Conservation (phyloP, 2,113 vertebrate species). For the Nothocercus julius region DNA sequence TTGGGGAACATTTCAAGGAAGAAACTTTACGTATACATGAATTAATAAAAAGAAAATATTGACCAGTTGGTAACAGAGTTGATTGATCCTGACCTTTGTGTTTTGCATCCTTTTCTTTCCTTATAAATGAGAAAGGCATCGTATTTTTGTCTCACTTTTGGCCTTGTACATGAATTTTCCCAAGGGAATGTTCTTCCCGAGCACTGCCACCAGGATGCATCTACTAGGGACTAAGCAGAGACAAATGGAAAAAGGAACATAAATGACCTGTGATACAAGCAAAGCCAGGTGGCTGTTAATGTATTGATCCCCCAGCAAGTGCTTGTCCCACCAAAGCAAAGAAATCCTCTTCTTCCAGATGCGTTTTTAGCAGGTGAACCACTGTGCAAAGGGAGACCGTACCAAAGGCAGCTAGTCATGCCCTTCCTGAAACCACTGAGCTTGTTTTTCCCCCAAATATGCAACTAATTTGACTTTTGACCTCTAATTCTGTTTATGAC, state of each 20-base stretch:
- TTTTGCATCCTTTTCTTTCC: background rate
- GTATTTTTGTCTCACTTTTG: background rate
- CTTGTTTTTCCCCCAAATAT: background rate
- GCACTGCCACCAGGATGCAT: fast-evolving
- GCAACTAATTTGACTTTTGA: background rate
- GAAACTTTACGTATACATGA: background rate
- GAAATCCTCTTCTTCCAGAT: background rate
- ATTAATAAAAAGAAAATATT: background rate
- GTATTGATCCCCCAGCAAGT: background rate
- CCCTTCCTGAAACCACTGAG: background rate
- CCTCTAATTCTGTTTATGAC: background rate
- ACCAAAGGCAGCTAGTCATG: background rate
- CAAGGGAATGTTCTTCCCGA: background rate
- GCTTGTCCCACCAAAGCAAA: background rate
- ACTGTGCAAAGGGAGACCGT: background rate
- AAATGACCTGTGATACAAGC: background rate
- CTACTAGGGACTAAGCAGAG: background rate
- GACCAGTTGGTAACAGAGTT: background rate
- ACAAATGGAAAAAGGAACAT: background rate
- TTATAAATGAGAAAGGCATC: background rate
- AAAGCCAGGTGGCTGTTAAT: background rate
- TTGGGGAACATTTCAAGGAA: background rate
- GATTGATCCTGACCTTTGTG: background rate
- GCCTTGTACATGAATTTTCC: background rate
- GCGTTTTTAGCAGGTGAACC: background rate